Evolutionary conservation across 35 echinoderm and acorn worm species (phyloP).

Genomic region (Apostichopus japonicus): DNA sequence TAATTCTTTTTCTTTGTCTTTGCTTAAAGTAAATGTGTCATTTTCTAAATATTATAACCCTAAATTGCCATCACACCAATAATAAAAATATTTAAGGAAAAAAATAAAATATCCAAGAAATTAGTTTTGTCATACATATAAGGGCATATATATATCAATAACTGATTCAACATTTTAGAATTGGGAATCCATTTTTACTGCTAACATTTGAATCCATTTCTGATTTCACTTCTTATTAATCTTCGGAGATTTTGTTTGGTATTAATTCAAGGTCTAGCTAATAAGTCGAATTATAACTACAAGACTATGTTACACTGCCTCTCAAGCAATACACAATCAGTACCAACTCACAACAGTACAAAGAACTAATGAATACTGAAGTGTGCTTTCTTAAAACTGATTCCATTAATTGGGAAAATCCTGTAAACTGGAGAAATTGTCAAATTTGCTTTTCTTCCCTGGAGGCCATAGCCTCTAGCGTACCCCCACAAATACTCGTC

Average conservation of each 20-base stretch:
- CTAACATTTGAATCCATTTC: neutral
- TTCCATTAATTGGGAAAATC: constrained; percentile 54
- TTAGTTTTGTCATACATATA: too few relatives aligned
- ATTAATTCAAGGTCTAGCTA: neutral
- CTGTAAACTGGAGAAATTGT: constrained; percentile 30
- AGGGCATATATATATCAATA: too few relatives aligned
- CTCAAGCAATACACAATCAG: neutral
- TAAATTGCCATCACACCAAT: too few relatives aligned
- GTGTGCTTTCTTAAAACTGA: constrained; percentile 46
- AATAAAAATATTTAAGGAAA: too few relatives aligned
- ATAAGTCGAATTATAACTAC: neutral
- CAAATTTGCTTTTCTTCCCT: constrained; percentile 40
- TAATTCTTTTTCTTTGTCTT: too few relatives aligned
- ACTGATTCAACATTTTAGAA: too few relatives aligned
- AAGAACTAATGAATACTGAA: constrained; percentile 42
- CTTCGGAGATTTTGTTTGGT: neutral
- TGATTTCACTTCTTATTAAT: neutral
- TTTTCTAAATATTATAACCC: too few relatives aligned
- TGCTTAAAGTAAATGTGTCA: too few relatives aligned
- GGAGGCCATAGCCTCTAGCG: constrained; percentile 30
- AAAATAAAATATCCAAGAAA: too few relatives aligned
- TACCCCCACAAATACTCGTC: constrained; percentile 33
- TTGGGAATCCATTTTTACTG: too few relatives aligned
- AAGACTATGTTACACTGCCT: neutral
- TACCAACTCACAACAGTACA: neutral